Percentiles rank a stretch among this genome's conserved stretches.
phyloP scores from a whole-genome alignment of 2,113 vertebrate genomes.

The Edolisoma coerulescens region DNA sequence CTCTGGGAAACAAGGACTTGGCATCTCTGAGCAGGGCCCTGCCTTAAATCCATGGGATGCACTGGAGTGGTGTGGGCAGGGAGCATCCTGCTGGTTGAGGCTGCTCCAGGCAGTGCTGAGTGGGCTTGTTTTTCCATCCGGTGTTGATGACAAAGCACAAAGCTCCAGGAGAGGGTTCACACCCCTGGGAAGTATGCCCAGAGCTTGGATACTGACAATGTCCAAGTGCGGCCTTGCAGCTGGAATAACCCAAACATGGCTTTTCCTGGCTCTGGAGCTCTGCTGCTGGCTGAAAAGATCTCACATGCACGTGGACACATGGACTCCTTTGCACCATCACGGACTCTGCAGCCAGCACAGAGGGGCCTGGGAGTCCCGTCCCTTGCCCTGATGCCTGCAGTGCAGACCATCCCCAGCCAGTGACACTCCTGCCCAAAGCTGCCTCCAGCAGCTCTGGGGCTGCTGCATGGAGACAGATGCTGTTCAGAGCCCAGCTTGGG shows the following conservation, averaged over 20 bases:
- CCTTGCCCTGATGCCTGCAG: not conserved
- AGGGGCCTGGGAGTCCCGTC: accelerated
- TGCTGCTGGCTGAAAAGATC: not conserved
- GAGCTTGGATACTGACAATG: not conserved
- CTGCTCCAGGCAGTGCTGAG: not conserved
- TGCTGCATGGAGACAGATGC: accelerated
- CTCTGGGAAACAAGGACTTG: not conserved
- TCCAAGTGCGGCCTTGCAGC: not conserved
- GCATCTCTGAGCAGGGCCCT: not conserved
- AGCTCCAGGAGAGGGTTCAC: not conserved
- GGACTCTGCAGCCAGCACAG: not conserved
- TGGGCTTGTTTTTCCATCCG: accelerated
- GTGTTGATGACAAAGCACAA: not conserved
- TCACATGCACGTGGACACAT: too few species aligned
- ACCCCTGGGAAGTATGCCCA: not conserved
- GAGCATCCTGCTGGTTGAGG: not conserved
- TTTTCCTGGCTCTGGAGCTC: accelerated
- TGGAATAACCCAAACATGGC: not conserved
- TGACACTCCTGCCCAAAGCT: not conserved
- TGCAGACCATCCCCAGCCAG: not conserved
- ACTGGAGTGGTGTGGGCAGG: accelerated
- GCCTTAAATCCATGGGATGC: not conserved
- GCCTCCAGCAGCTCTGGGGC: not conserved
- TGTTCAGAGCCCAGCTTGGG: not conserved
- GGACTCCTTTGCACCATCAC: not conserved